Conservation (phyloP, 2,797 vertebrate genomes). For the Paedocypris micromegethes region DNA sequence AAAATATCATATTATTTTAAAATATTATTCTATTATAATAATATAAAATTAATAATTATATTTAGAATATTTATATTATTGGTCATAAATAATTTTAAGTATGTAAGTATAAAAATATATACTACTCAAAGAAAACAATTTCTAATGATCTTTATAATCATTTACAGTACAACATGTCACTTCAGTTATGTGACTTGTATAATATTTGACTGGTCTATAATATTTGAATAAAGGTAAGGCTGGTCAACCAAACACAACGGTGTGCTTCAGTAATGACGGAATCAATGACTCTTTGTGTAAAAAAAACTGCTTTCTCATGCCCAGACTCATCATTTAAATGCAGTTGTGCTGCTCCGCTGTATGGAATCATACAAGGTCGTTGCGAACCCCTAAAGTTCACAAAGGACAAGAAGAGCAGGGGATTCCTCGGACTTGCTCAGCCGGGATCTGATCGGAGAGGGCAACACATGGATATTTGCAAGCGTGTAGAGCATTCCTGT, state of each 20-base stretch:
- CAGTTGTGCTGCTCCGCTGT: slow-evolving; percentile 5
- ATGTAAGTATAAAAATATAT: too few relatives aligned
- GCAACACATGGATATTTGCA: background rate
- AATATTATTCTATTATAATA: too few relatives aligned
- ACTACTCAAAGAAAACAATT: too few relatives aligned
- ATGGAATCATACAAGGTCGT: background rate
- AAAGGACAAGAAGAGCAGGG: slow-evolving; percentile 7
- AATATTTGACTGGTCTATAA: too few relatives aligned
- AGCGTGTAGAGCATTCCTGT: background rate
- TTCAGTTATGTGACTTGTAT: too few relatives aligned
- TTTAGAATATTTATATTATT: too few relatives aligned
- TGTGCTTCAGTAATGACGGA: slow-evolving; percentile 37
- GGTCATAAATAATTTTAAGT: too few relatives aligned
- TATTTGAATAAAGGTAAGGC: too few relatives aligned
- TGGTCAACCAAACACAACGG: slow-evolving; percentile 13
- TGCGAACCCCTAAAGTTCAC: slow-evolving; percentile 1
- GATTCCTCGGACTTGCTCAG: background rate
- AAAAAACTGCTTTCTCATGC: slow-evolving; percentile 29
- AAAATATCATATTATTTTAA: too few relatives aligned
- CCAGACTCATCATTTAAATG: slow-evolving; percentile 33
- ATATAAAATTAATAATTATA: too few relatives aligned
- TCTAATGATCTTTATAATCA: too few relatives aligned
- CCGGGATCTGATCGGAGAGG: background rate
- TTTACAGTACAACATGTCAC: too few relatives aligned
- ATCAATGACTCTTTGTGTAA: slow-evolving; percentile 31